A percentile compares a stretch with the other conserved stretches of the same genome.
Evolutionary conservation across 2,797 vertebrate genomes (phyloP).

Genomic region (Pipistrellus pygmaeus): DNA sequence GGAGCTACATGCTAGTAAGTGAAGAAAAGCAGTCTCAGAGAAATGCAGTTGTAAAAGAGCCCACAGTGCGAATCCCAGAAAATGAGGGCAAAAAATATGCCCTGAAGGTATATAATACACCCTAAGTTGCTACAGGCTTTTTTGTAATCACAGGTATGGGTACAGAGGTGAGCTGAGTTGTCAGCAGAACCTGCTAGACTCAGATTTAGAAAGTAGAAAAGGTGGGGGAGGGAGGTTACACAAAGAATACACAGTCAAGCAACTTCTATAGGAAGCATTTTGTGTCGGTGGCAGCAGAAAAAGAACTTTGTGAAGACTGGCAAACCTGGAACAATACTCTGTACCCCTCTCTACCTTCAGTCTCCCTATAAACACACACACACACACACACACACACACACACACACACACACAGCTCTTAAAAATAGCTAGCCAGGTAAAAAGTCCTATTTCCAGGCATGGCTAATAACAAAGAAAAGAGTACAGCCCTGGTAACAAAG

Average conservation of each 20-base stretch:
- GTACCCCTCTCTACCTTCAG: background rate
- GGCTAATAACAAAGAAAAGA: background rate
- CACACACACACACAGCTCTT: background rate
- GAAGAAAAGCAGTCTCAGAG: slow-evolving; percentile 2
- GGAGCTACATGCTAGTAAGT: background rate
- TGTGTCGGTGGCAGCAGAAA: background rate
- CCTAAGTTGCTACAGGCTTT: background rate
- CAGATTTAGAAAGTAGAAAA: slow-evolving; percentile 8
- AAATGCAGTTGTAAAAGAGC: background rate
- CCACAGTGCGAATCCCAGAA: background rate
- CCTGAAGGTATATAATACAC: background rate
- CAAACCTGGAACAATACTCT: background rate
- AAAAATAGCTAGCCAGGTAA: background rate
- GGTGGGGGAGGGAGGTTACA: background rate
- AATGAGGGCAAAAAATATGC: background rate
- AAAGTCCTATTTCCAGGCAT: background rate
- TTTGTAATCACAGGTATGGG: background rate
- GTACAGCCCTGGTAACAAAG: background rate
- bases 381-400: background rate
- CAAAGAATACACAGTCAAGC: background rate
- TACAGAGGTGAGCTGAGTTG: background rate
- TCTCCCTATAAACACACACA: background rate
- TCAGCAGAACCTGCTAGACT: background rate
- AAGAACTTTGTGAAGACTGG: background rate
- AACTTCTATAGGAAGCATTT: background rate